Base-by-base conservation (phyloP, 2,888 invertebrate genomes). In the Scaptodrosophila latifasciaeformis region DNA sequence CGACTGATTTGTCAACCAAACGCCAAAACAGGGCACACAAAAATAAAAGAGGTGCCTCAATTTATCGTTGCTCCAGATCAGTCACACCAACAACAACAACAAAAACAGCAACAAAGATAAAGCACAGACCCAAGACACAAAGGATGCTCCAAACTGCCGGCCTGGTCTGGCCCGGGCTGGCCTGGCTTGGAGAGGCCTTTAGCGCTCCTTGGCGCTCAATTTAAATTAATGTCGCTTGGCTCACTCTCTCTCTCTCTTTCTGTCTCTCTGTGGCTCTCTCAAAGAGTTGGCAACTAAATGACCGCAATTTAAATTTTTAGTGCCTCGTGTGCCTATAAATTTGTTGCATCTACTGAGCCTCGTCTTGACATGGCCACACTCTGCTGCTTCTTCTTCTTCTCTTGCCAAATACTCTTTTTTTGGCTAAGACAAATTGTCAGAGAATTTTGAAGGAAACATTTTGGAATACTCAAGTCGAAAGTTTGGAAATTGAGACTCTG, bases 31-130 rank as follows among this genome's bases (percentile, higher is more conserved):
- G 40, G n/a, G n/a, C 39, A 21, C 10, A 18, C n/a, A n/a, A n/a
- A n/a, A n/a, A n/a, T n/a, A n/a, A n/a, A 24, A 31, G 70, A 72
- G 70, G 72, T 72, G n/a, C n/a, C 9, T n/a, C 51, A 55, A 70
- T 68, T 77, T 74, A 74, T 74, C 70, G 72, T 60, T 77, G 72
- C 77, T 74, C 72, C 77, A 74, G 77, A 74, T 74, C 72, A 67
- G 64, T 60, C 72, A 76, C 49, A 48, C 21, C 42, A 43, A 19
- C 35, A 56, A 31, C 58, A 65, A 35, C 46, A 31, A 35, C 47
- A 56, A 42, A 47, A 62, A 47, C 54, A 59, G 43, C 42, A 52
- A 52, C 50, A 60, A 18, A 29, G 42, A 31, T 44, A 37, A 37
- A 37, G 15, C 15, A 37, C 15, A 13, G 15, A 1, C 15, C 34